A percentile compares a stretch with the other conserved stretches of the same genome.
These are phyloP conservation scores for Papilio aristodemus DNA, from an alignment of 1,140 invertebrate genomes.

Conservation along the genomic window DNA sequence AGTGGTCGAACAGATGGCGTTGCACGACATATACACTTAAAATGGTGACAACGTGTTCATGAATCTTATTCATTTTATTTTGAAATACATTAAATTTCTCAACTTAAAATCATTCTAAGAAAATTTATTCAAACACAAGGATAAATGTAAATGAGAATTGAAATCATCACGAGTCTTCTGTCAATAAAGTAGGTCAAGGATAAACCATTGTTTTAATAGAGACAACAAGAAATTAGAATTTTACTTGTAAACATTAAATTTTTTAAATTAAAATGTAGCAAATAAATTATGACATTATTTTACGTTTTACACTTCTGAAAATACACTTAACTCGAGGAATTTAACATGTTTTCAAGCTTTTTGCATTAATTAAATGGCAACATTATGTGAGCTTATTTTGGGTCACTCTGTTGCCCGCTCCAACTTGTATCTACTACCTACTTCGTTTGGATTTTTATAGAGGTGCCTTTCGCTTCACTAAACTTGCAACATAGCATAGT, in stretches of 20 bases:
- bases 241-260: neutral
- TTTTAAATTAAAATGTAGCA: neutral
- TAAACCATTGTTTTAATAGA: conserved; percentile 43
- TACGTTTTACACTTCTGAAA: conserved; percentile 14
- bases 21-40: neutral
- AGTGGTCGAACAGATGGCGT: conserved; percentile 15
- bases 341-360: conserved; percentile 60
- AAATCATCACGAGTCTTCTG: conserved; percentile 55
- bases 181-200: conserved; percentile 62
- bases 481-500: conserved; percentile 78
- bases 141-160: conserved; percentile 32
- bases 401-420: conserved; percentile 77
- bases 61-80: neutral
- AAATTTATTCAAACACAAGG: neutral
- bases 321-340: neutral
- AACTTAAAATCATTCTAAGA: neutral
- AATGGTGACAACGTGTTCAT: neutral
- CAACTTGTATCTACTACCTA: conserved; percentile 71
- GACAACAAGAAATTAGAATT: conserved; percentile 11
- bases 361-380: conserved; percentile 64
- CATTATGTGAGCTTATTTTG: conserved; percentile 79
- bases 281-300: conserved; percentile 8
- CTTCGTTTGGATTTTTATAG: conserved; percentile 75
- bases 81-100: neutral
- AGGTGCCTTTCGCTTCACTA: conserved; percentile 80